A percentile compares a stretch with the other conserved stretches of the same genome.
These are phyloP conservation scores for Allygus modestus DNA, from an alignment of 2,888 invertebrate genomes.

Conservation along the genomic window DNA sequence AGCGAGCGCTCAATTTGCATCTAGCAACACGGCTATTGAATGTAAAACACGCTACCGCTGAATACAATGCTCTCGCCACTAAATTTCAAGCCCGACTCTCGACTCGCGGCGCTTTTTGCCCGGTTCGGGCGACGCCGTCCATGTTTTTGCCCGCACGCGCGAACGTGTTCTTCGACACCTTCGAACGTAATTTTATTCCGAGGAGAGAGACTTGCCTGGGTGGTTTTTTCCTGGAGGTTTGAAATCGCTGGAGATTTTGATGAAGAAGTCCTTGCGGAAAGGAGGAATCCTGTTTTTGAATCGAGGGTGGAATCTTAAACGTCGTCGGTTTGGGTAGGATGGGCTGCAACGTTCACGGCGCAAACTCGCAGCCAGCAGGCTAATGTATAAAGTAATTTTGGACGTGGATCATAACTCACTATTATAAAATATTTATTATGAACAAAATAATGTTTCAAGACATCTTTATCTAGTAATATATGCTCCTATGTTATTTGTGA, in stretches of 20 bases:
- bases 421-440: too few relatives aligned
- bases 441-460: too few relatives aligned
- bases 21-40: constrained; percentile 53
- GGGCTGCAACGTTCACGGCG: too few relatives aligned
- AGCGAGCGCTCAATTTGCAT: constrained; percentile 57
- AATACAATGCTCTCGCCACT: constrained; percentile 45
- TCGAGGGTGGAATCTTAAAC: background rate
- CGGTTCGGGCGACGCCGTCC: background rate
- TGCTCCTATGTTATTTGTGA: too few relatives aligned
- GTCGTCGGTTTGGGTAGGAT: too few relatives aligned
- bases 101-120: background rate
- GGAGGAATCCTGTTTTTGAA: constrained; percentile 1
- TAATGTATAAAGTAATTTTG: too few relatives aligned
- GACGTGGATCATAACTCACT: too few relatives aligned
- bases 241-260: background rate
- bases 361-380: too few relatives aligned
- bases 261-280: background rate
- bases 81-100: background rate
- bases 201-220: background rate
- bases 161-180: constrained; percentile 31
- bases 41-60: constrained; percentile 57
- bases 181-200: constrained; percentile 1
- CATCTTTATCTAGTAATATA: too few relatives aligned
- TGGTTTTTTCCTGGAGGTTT: constrained; percentile 30
- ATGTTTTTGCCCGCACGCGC: constrained; percentile 22